Conservation (phyloP, 2,113 vertebrate genomes). For the Pygoscelis adeliae region DNA sequence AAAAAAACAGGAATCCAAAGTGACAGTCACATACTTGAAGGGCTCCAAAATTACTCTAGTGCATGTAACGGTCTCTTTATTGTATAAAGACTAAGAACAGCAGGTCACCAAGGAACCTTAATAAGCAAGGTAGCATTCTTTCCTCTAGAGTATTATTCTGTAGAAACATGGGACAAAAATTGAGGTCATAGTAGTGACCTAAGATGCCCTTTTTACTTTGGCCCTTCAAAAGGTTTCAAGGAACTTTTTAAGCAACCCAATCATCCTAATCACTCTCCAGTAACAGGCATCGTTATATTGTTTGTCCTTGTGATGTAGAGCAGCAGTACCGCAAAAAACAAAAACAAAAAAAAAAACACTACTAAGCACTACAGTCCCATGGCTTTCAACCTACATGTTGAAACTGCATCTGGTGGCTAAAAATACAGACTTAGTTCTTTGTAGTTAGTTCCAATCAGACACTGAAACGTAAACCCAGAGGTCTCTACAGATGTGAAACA, state of each 20-base stretch:
- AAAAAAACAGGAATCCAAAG: background rate
- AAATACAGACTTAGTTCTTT: background rate
- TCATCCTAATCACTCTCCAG: background rate
- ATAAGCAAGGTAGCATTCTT: background rate
- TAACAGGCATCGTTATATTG: background rate
- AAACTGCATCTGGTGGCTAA: background rate
- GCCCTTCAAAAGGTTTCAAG: background rate
- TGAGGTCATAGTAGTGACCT: background rate
- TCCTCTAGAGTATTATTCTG: background rate
- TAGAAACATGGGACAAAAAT: background rate
- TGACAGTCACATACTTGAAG: background rate
- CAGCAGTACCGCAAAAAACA: background rate
- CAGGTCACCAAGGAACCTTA: background rate
- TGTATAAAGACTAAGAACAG: background rate
- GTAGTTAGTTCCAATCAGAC: background rate
- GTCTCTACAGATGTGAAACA: background rate
- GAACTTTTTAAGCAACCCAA: background rate
- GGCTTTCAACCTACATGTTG: background rate
- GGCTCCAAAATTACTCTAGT: background rate
- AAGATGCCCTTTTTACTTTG: background rate
- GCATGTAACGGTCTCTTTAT: background rate
- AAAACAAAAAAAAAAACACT: background rate
- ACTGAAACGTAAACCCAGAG: slow-evolving; percentile 1
- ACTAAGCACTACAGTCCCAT: background rate
- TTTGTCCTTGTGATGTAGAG: background rate